Conservation (phyloP, 2,797 vertebrate genomes). For the Pelochelys cantorii region DNA sequence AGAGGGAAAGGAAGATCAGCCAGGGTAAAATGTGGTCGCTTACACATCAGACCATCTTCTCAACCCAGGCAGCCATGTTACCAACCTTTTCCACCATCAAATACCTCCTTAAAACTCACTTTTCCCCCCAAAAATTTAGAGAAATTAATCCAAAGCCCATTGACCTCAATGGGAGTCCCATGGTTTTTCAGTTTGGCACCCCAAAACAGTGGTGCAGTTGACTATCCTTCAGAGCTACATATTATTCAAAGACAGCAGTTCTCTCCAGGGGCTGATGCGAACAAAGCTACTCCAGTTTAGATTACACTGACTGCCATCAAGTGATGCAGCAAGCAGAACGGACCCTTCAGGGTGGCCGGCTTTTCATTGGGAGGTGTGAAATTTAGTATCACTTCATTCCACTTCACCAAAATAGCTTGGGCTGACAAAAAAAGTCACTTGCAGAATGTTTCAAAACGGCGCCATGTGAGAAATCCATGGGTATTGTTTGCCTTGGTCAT, state of each 20-base stretch:
- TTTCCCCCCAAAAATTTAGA: not conserved
- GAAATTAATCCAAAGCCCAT: not conserved
- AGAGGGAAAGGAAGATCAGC: not conserved
- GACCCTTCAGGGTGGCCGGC: not conserved
- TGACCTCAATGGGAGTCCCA: not conserved
- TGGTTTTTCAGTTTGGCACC: not conserved
- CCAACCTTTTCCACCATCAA: not conserved
- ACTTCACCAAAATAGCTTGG: not conserved
- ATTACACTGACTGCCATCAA: not conserved
- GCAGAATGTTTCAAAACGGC: fast-evolving
- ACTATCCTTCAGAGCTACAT: not conserved
- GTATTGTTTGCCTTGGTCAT: not conserved
- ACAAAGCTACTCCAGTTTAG: not conserved
- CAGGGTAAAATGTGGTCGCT: not conserved
- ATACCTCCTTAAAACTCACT: not conserved
- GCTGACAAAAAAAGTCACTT: not conserved
- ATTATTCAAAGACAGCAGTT: not conserved
- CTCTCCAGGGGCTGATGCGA: not conserved
- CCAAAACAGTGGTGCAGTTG: not conserved
- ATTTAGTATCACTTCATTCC: too few species aligned
- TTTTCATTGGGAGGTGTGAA: fast-evolving
- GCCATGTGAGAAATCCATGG: not conserved
- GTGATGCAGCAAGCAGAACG: not conserved
- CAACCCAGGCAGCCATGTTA: not conserved
- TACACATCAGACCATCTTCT: not conserved